A percentile compares a stretch with the other conserved stretches of the same genome.
These are phyloP conservation scores for Reticulitermes speratus DNA, from an alignment of 1,140 invertebrate genomes.

Conservation along the genomic window DNA sequence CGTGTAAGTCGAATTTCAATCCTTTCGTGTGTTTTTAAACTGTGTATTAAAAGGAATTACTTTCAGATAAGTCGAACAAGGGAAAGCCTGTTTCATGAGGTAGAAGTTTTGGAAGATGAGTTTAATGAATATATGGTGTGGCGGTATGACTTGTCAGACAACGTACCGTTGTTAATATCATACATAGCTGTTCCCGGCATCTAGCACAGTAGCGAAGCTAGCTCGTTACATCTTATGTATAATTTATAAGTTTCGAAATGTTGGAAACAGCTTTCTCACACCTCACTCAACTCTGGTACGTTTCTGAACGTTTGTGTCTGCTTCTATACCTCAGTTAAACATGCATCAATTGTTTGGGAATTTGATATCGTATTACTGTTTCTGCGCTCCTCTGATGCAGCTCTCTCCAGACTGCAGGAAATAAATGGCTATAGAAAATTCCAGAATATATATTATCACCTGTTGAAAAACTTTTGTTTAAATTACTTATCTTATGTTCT, in stretches of 20 bases:
- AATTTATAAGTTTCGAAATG: conserved; percentile 10
- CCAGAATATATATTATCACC: no score
- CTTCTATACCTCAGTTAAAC: neutral
- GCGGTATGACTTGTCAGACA: neutral
- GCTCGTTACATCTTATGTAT: conserved; percentile 16
- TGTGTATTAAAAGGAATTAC: neutral
- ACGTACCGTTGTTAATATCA: neutral
- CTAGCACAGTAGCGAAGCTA: neutral
- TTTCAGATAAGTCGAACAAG: neutral
- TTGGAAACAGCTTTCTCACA: neutral
- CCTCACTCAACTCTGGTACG: neutral
- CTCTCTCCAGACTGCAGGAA: neutral
- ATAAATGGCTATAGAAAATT: neutral
- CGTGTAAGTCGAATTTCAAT: no score
- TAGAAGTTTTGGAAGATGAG: neutral
- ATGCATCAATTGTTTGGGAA: neutral
- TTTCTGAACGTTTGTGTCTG: neutral
- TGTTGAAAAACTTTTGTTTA: no score
- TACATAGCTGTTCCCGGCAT: neutral
- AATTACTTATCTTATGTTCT: no score
- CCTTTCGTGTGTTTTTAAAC: no score
- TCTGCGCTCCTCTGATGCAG: neutral
- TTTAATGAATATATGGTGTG: neutral
- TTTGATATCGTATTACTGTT: neutral
- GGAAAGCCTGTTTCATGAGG: no score